Base-by-base conservation (phyloP, 2,797 vertebrate species). In the Coccyzus lansbergi region DNA sequence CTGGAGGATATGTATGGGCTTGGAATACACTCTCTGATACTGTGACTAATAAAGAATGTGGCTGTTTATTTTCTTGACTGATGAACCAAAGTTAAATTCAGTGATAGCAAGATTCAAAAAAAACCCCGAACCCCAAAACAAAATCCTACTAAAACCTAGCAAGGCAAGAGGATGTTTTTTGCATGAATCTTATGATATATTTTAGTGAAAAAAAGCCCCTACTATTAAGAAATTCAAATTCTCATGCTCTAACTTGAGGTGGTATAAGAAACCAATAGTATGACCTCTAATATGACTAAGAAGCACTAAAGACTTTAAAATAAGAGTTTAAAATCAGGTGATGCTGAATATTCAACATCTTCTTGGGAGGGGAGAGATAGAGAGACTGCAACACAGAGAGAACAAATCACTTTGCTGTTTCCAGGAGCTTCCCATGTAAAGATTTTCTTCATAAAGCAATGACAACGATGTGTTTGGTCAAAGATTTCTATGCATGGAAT, bases 51-150 rank as follows among this genome's bases (percentile, higher is more conserved):
- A 96, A 81, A 86, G 97, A 96, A 95, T 92, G 74, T 31, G 42
- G 90, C 95, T 97, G 94, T 97, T 98, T 97, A 96, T 97, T 97
- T 96, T 93, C 82, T 97, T 97, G 96, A 97, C 95, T 97, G 97
- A 97, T 95, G 96, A 97, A 96, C 65, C 86, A 96, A 95, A 53
- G 74, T 87, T 97, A 96, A 97, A 96, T 86, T 94, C 95, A 70
- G 83, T 96, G 91, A 94, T 46, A 96, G 87, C 15, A 86, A 96
- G 70, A 95, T 95, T 96, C 94, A 94, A 94, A 94, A 93, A 95
- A 95, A 96, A 97, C 70, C 6, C 38, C 38, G 12, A 94, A 8
- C 3, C 7, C 19, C 91, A 85, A 24, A 4, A 9, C 10, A 4
- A 33, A 15, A 48, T 18, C 0, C 4, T 69, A 11, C 17, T 92